A percentile compares a stretch with the other conserved stretches of the same genome.
These are phyloP conservation scores for Phymastichus coffea DNA, from an alignment of 1,140 invertebrate genomes.

Conservation along the genomic window DNA sequence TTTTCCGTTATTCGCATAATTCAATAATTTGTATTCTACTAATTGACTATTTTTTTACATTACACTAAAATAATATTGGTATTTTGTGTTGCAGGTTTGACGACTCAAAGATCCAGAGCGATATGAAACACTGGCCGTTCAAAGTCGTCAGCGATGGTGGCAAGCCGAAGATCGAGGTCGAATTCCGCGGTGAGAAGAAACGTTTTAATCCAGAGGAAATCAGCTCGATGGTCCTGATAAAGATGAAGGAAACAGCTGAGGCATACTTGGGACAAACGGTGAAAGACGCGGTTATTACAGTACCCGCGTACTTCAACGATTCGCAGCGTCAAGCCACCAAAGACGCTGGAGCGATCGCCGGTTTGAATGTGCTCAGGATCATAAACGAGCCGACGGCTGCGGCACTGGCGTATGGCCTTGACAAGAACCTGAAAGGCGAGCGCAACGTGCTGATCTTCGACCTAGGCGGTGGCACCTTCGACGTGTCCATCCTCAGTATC, in stretches of 20 bases:
- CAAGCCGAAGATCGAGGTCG: conserved; percentile 66
- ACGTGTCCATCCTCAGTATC: conserved; percentile 85
- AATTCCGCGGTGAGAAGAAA: conserved; percentile 74
- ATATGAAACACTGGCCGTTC: conserved; percentile 72
- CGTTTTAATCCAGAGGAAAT: conserved; percentile 76
- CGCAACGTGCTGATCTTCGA: conserved; percentile 76
- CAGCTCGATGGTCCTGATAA: conserved; percentile 80
- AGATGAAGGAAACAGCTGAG: no score
- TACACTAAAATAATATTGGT: not conserved
- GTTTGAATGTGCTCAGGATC: conserved; percentile 77
- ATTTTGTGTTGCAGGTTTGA: conserved; percentile 53
- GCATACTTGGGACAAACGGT: conserved; percentile 54
- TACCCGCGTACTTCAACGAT: no score
- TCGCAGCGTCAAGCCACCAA: no score
- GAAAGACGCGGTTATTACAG: conserved; percentile 59
- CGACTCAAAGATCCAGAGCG: conserved; percentile 68
- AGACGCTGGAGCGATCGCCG: conserved; percentile 66
- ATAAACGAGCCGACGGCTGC: conserved; percentile 77
- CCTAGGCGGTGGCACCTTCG: conserved; percentile 75
- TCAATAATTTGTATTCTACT: not conserved
- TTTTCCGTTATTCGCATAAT: no score
- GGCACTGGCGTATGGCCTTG: conserved; percentile 76
- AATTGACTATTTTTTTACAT: no score
- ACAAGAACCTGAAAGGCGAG: conserved; percentile 74
- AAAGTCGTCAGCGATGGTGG: conserved; percentile 62